A percentile compares a stretch with the other conserved stretches of the same genome.
Conservation (phyloP, 2,888 invertebrate species). For the Pandemis corylana region DNA sequence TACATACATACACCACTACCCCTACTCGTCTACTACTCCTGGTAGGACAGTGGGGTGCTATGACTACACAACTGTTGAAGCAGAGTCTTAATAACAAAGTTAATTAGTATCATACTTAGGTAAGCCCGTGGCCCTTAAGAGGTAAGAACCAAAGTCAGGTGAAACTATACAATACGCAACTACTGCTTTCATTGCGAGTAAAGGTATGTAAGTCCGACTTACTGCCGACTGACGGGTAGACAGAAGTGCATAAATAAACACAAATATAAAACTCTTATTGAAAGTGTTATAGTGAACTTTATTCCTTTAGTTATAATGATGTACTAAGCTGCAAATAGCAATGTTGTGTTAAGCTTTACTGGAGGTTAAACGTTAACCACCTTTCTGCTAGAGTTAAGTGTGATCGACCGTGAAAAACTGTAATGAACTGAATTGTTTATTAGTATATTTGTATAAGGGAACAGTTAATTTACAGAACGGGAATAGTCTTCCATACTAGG, state of each 20-base stretch:
- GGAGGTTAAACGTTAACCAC: conserved; percentile 68
- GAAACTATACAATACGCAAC: background rate
- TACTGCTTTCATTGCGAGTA: background rate
- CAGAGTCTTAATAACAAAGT: no score
- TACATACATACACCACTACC: no score
- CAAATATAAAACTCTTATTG: conserved; percentile 4
- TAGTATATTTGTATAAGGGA: background rate
- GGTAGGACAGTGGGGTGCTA: no score
- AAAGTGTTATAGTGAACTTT: conserved; percentile 22
- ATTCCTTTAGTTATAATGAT: conserved; percentile 11
- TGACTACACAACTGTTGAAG: no score
- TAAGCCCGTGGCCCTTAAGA: no score
- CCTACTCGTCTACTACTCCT: no score
- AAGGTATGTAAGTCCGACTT: conserved; percentile 47
- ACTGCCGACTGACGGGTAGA: conserved; percentile 59
- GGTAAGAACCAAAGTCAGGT: no score
- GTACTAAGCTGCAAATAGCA: background rate
- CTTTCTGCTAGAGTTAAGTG: conserved; percentile 50
- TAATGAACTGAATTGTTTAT: background rate
- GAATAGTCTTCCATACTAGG: no score
- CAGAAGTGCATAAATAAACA: conserved; percentile 47
- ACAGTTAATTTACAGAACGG: no score
- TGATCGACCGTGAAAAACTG: conserved; percentile 19
- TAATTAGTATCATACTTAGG: no score
- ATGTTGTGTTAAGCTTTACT: conserved; percentile 44